These are phyloP conservation scores for Ispidina lecontei DNA, from an alignment of 2,797 vertebrate species.

Conservation along the genomic window DNA sequence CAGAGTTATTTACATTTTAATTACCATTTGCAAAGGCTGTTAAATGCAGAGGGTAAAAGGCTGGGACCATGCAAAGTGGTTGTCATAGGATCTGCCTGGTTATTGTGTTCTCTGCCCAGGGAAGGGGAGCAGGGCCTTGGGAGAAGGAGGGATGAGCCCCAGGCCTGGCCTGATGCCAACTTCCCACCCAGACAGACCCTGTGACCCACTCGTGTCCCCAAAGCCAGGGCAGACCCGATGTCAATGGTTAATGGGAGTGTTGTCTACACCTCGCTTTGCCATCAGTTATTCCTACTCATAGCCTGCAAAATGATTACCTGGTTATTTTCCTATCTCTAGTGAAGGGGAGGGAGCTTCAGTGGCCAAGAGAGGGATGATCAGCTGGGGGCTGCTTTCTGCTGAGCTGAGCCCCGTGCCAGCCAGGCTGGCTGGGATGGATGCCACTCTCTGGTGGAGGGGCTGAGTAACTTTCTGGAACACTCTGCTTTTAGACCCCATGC, in stretches of 20 bases:
- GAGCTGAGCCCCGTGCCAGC: constrained; percentile 20
- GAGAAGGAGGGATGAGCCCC: not conserved
- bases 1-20: not conserved
- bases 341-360: constrained; percentile 33
- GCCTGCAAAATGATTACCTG: constrained; percentile 17
- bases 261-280: constrained; percentile 32
- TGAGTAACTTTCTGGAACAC: constrained; percentile 41
- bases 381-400: constrained; percentile 30
- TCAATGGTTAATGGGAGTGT: constrained; percentile 10
- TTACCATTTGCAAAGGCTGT: not conserved
- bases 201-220: not conserved
- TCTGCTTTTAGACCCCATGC: not conserved
- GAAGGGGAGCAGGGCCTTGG: not conserved
- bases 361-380: not conserved
- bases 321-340: constrained; percentile 70
- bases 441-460: not conserved
- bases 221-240: not conserved
- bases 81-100: not conserved
- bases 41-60: not conserved
- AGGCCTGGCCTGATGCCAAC: not conserved
- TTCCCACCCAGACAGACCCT: not conserved
- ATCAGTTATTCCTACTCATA: constrained; percentile 64
- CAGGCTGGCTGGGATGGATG: not conserved
- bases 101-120: not conserved
- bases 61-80: not conserved